phyloP scores from a whole-genome alignment of 2,797 vertebrate species.

The Salarias fasciatus region DNA sequence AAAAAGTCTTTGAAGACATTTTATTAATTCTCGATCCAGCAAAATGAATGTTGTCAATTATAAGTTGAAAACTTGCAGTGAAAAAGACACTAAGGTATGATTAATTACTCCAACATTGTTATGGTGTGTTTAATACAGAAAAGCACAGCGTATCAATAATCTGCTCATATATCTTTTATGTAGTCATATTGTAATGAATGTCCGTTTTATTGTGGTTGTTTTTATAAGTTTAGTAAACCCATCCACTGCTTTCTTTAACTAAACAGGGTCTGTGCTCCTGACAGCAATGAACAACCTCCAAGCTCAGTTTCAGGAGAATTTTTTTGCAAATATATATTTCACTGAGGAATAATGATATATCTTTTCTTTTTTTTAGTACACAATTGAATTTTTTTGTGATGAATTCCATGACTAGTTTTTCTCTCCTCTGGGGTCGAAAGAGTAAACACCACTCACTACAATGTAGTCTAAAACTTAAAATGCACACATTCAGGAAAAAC shows the following conservation, averaged over 20 bases:
- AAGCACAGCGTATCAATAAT: no score
- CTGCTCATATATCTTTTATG: neutral
- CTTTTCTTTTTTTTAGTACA: conserved; percentile 22
- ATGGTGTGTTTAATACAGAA: no score
- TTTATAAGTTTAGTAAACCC: no score
- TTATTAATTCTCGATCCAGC: neutral
- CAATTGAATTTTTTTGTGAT: neutral
- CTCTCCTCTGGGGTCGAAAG: conserved; percentile 28
- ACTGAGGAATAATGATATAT: conserved; percentile 13
- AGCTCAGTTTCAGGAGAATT: conserved; percentile 14
- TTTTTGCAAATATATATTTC: conserved; percentile 25
- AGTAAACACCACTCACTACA: conserved; percentile 33
- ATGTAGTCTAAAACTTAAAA: conserved; percentile 28
- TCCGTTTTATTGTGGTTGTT: no score
- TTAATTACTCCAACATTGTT: no score
- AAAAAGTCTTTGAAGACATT: neutral
- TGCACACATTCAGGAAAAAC: conserved; percentile 45
- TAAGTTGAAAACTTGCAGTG: neutral
- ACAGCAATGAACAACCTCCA: neutral
- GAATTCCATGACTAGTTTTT: conserved; percentile 7
- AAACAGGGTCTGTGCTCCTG: neutral
- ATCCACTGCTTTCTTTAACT: neutral
- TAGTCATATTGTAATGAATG: neutral
- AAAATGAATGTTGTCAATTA: neutral
- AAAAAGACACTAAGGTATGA: no score